Percentiles rank a stretch among this genome's conserved stretches.
Evolutionary conservation across 1,140 invertebrate genomes (phyloP).

Genomic region (Bilobella aurantiaca): DNA sequence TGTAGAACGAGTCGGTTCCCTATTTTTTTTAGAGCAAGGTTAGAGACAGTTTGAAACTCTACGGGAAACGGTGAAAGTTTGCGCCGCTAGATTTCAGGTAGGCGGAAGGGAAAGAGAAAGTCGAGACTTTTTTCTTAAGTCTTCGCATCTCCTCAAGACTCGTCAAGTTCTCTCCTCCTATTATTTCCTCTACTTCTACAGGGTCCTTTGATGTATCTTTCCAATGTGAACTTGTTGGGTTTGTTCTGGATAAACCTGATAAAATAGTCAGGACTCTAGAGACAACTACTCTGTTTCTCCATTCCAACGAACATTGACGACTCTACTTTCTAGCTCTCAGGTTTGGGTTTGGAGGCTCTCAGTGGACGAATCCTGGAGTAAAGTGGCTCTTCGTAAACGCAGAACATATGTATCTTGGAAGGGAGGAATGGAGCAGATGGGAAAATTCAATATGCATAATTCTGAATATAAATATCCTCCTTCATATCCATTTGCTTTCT

Average conservation of each 20-base stretch:
- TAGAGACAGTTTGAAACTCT: too few relatives aligned
- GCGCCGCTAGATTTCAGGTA: too few relatives aligned
- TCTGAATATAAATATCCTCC: constrained; percentile 3
- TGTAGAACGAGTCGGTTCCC: too few relatives aligned
- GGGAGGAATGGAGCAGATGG: constrained; percentile 3
- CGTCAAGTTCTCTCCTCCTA: constrained; percentile 5
- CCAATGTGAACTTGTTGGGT: constrained; percentile 3
- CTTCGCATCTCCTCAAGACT: constrained; percentile 11
- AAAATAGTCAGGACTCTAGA: constrained; percentile 1
- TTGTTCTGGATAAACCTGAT: constrained; percentile 5
- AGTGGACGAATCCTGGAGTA: not conserved
- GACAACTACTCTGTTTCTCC: not conserved
- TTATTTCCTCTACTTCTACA: constrained; percentile 14
- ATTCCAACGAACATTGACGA: too few relatives aligned
- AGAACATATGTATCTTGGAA: not conserved
- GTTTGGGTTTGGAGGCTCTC: too few relatives aligned
- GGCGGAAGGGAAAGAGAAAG: not conserved
- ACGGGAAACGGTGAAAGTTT: too few relatives aligned
- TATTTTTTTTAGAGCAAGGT: too few relatives aligned
- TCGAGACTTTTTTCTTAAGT: too few relatives aligned
- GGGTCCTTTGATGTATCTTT: constrained; percentile 7
- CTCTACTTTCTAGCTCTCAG: not conserved
- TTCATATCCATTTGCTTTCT: not conserved
- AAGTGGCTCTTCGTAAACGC: not conserved
- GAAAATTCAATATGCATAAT: constrained; percentile 4